Base-by-base conservation (phyloP, 2,888 invertebrate species). In the Monoplex corrugatus region DNA sequence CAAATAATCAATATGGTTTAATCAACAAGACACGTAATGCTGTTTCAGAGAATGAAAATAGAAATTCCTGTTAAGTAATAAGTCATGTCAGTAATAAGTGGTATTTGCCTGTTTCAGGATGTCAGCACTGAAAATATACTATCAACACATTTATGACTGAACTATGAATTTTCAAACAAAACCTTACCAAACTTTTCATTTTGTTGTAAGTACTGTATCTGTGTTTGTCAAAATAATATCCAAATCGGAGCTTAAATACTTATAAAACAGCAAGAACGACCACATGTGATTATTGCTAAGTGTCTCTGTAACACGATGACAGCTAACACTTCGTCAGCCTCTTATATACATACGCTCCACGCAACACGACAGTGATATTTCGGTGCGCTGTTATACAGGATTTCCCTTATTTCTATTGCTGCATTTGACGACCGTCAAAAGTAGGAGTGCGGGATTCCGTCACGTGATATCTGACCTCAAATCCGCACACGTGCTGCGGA, bases 391-490 rank as follows among this genome's bases (percentile, higher is more conserved):
- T n/a, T n/a, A 28, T 75, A 13, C 75, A 75, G 75, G 75, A 75
- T 75, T 75, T 75, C 75, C 72, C 75, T 35, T 16, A 75, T 32
- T 19, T 23, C 10, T 10, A 5, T n/a, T n/a, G 28, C 28, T 80
- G 78, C 23, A n/a, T n/a, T n/a, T 80, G 78, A 80, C 78, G 78
- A 80, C n/a, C n/a, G n/a, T n/a, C n/a, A n/a, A n/a, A n/a, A n/a
- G n/a, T n/a, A n/a, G n/a, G n/a, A 40, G 43, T 23, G 8, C 28
- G 68, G 16, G n/a, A 43, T 40, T 23, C 40, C 23, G 28, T 80
- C 78, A 40, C 78, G 43, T 80, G 78, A 80, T 28, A 28, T 28
- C 57, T 80, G 78, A 80, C 78, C 78, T 40, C 23, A 80, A n/a
- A 38, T 8, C 75, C 75, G 38, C 35, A 38, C 8, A n/a, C 68